These are phyloP conservation scores for Pediacus dermestoides DNA, from an alignment of 2,888 invertebrate species.

Conservation along the genomic window DNA sequence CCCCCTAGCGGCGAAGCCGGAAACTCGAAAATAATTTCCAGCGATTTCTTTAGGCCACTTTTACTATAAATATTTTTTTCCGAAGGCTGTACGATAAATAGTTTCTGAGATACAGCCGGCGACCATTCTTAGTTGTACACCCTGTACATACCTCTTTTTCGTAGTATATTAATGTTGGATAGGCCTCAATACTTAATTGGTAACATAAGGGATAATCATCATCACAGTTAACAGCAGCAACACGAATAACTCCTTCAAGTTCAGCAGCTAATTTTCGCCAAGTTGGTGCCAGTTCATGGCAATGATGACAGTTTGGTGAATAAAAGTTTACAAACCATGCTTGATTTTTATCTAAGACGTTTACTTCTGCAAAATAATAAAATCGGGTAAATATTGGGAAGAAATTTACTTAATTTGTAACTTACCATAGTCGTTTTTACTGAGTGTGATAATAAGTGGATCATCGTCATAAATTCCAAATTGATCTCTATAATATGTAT, in stretches of 20 bases:
- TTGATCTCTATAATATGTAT: conserved; percentile 74
- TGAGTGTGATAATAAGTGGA: conserved; percentile 73
- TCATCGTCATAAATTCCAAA: conserved; percentile 88
- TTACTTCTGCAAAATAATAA: conserved; percentile 45
- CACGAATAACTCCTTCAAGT: conserved; percentile 71
- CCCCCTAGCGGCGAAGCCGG: too few species aligned
- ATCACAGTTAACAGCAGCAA: conserved; percentile 86
- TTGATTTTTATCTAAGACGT: conserved; percentile 56
- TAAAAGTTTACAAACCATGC: conserved; percentile 87
- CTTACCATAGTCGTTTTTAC: conserved; percentile 70
- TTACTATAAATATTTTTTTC: too few species aligned
- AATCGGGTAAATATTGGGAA: too few species aligned
- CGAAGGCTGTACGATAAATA: too few species aligned
- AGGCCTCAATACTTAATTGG: conserved; percentile 67
- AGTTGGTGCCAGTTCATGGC: conserved; percentile 75
- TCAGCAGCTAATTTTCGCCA: conserved; percentile 77
- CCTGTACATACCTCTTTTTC: conserved; percentile 41
- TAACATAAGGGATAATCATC: conserved; percentile 78
- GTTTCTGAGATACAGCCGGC: too few species aligned
- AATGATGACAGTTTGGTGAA: conserved; percentile 81
- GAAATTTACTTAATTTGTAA: not conserved
- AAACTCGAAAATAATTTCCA: conserved; percentile 3
- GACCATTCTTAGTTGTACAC: too few species aligned
- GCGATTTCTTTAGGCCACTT: not conserved
- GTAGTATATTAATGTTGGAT: conserved; percentile 73